These are phyloP conservation scores for Prunella fulvescens DNA, from an alignment of 2,113 vertebrate species.

Conservation along the genomic window DNA sequence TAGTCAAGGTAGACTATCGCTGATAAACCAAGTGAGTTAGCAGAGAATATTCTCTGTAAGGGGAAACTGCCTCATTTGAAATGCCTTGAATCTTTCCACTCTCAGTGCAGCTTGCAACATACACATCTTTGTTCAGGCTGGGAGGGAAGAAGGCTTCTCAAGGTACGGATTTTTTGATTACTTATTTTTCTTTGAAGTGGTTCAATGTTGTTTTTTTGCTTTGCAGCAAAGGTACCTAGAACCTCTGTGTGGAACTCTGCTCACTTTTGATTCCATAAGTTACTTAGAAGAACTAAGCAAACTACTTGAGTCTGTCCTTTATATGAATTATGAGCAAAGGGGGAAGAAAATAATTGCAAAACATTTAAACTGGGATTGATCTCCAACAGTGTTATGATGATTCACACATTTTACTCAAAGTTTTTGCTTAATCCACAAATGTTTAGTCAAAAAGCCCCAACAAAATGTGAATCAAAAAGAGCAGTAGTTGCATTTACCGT, in stretches of 20 bases:
- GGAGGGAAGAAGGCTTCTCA: not conserved
- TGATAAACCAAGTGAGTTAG: accelerated
- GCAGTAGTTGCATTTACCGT: not conserved
- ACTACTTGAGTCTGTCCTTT: not conserved
- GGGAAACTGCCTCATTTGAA: not conserved
- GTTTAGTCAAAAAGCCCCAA: not conserved
- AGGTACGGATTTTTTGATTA: not conserved
- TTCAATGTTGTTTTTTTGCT: not conserved
- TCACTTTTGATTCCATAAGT: not conserved
- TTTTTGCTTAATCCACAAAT: not conserved
- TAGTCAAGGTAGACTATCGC: not conserved
- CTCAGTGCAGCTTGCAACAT: not conserved
- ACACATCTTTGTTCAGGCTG: not conserved
- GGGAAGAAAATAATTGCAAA: not conserved
- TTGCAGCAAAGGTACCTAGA: not conserved
- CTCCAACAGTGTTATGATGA: not conserved
- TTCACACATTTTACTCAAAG: not conserved
- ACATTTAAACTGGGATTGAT: not conserved
- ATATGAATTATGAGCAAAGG: not conserved
- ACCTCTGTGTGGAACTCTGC: not conserved
- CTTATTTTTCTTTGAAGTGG: not conserved
- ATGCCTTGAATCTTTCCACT: not conserved
- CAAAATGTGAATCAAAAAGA: not conserved
- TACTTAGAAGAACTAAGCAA: not conserved
- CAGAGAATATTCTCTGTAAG: not conserved